These are phyloP conservation scores for Drosophila ohnishii DNA, from an alignment of 1,140 invertebrate species.

Conservation along the genomic window DNA sequence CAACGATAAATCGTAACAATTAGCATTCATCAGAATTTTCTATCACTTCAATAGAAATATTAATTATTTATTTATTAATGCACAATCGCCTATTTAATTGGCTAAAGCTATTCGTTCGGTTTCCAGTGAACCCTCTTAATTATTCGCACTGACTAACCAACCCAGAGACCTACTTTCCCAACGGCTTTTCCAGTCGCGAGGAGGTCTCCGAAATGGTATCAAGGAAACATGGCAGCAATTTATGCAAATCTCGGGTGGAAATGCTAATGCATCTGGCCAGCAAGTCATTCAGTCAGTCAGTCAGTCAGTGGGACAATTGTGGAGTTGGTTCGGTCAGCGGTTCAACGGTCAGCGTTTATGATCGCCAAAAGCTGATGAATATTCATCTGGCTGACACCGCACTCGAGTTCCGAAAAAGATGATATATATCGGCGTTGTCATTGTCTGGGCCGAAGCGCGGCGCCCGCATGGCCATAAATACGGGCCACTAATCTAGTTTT, in stretches of 20 bases:
- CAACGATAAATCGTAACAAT: background rate
- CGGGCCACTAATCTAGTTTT: slow-evolving; percentile 72
- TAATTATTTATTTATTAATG: slow-evolving; percentile 7
- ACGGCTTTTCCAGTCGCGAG: slow-evolving; percentile 62
- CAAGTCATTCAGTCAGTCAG: slow-evolving; percentile 11
- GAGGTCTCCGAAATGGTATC: slow-evolving; percentile 75
- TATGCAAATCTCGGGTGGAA: slow-evolving; percentile 69
- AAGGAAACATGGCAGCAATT: slow-evolving; percentile 72
- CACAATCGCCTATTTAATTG: slow-evolving; percentile 14
- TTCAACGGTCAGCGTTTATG: slow-evolving; percentile 70
- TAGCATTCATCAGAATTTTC: background rate
- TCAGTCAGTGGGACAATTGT: slow-evolving; percentile 44
- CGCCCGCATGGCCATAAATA: slow-evolving; percentile 63
- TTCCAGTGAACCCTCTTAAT: slow-evolving; percentile 9
- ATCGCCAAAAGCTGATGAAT: slow-evolving; percentile 71
- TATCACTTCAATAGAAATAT: too few species aligned
- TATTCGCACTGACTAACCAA: slow-evolving; percentile 48
- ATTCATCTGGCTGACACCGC: slow-evolving; percentile 71
- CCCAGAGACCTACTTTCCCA: slow-evolving; percentile 76
- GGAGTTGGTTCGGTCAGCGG: slow-evolving; percentile 44
- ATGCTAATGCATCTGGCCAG: slow-evolving; percentile 58
- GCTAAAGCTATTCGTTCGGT: background rate
- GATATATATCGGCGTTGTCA: slow-evolving; percentile 64
- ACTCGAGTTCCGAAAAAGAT: slow-evolving; percentile 60
- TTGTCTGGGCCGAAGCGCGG: slow-evolving; percentile 42